These are phyloP conservation scores for Dryadula phaetusa DNA, from an alignment of 2,888 invertebrate genomes.

Conservation along the genomic window DNA sequence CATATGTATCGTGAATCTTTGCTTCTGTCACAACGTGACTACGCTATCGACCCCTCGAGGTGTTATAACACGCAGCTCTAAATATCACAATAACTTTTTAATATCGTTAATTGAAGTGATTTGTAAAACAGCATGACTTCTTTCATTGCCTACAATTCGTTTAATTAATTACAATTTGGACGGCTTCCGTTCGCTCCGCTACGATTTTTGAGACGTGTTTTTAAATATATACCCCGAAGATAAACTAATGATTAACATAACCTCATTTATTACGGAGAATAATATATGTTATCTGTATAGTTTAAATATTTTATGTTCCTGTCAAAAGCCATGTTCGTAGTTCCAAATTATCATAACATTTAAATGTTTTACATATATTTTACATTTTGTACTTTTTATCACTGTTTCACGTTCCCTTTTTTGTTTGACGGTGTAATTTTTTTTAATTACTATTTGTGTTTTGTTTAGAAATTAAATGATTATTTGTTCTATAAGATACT, in stretches of 20 bases:
- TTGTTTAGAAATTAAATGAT: too few relatives aligned
- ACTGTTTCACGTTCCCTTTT: not conserved
- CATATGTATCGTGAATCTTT: slow-evolving; percentile 12
- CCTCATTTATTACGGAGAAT: slow-evolving; percentile 11
- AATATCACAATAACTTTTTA: slow-evolving; percentile 80
- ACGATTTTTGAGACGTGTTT: slow-evolving; percentile 56
- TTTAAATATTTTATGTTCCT: slow-evolving; percentile 24
- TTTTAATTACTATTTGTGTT: not conserved
- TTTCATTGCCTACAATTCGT: slow-evolving; percentile 83
- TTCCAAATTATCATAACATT: slow-evolving; percentile 22
- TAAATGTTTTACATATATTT: slow-evolving; percentile 14
- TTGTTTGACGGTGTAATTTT: not conserved
- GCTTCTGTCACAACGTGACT: slow-evolving; percentile 32
- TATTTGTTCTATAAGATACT: too few relatives aligned
- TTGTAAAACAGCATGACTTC: slow-evolving; percentile 84
- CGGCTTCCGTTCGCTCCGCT: slow-evolving; percentile 75
- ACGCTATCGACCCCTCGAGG: slow-evolving; percentile 43
- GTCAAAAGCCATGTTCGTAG: slow-evolving; percentile 23
- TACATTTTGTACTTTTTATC: slow-evolving; percentile 12
- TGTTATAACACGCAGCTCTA: slow-evolving; percentile 67
- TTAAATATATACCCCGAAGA: slow-evolving; percentile 18
- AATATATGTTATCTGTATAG: slow-evolving; percentile 25
- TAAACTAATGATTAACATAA: slow-evolving; percentile 27
- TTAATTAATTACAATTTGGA: slow-evolving; percentile 82
- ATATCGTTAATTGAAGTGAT: slow-evolving; percentile 84